These are phyloP conservation scores for Julus scanicus DNA, from an alignment of 2,888 invertebrate species.

Conservation along the genomic window DNA sequence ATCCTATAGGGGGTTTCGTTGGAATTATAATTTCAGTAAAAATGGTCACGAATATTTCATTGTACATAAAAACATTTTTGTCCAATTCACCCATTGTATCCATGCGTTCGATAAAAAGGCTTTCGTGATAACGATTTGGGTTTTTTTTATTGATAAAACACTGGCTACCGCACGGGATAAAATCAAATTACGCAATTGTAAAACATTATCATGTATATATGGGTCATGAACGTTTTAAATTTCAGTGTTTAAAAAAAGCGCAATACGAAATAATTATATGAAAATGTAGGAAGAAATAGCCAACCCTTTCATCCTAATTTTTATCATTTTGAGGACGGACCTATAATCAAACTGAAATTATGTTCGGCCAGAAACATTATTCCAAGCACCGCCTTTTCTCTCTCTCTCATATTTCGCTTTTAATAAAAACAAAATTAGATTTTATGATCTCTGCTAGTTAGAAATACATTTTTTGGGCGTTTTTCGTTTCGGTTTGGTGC, in stretches of 20 bases:
- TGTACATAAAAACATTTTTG: not conserved
- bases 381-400: not conserved
- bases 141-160: not conserved
- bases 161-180: not conserved
- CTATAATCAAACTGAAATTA: not conserved
- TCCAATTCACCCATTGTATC: too few species aligned
- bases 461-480: constrained; percentile 27
- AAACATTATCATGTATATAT: not conserved
- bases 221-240: not conserved
- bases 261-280: not conserved
- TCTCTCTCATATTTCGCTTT: not conserved
- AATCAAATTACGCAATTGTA: not conserved
- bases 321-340: not conserved
- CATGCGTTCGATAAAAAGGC: not conserved
- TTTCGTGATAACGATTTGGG: not conserved
- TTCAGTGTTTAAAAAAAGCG: not conserved
- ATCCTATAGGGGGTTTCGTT: not conserved
- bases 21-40: not conserved
- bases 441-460: not conserved
- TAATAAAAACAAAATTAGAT: constrained; percentile 10
- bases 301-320: constrained; percentile 7
- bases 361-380: not conserved
- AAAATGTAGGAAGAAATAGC: not conserved
- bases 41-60: constrained; percentile 4
- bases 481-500: not conserved